phyloP scores from a whole-genome alignment of 1,140 invertebrate genomes.

The Drosophila malerkotliana region DNA sequence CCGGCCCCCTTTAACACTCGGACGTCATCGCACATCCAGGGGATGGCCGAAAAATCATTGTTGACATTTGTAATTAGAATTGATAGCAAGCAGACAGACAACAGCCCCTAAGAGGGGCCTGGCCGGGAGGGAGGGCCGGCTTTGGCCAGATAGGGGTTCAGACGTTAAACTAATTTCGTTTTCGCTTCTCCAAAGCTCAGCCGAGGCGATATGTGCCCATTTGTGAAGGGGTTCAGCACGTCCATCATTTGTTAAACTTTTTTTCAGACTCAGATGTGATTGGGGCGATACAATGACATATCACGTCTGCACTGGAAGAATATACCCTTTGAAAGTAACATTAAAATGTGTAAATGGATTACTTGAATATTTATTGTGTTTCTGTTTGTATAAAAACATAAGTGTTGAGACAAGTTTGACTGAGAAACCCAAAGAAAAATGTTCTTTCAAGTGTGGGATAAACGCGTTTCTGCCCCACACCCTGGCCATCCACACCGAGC shows the following conservation, averaged over 20 bases:
- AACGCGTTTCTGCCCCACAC: constrained; percentile 20
- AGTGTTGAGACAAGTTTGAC: no score
- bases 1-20: constrained; percentile 9
- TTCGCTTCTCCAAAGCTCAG: constrained; percentile 39
- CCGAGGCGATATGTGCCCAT: constrained; percentile 41
- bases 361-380: no score
- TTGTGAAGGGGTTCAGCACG: constrained; percentile 50
- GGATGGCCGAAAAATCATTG: constrained; percentile 77
- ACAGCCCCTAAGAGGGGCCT: background rate
- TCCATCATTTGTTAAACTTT: constrained; percentile 67
- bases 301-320: constrained; percentile 20
- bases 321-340: background rate
- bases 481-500: background rate
- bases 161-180: constrained; percentile 77
- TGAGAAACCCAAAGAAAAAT: background rate
- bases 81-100: constrained; percentile 68
- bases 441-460: constrained; percentile 8
- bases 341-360: background rate
- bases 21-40: constrained; percentile 50
- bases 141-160: constrained; percentile 30
- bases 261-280: constrained; percentile 16
- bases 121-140: background rate
- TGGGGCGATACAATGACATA: constrained; percentile 25
- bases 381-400: no score
- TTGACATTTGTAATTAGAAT: constrained; percentile 82